phyloP scores from a whole-genome alignment of 1,140 invertebrate species.

The Listronotus oregonensis region DNA sequence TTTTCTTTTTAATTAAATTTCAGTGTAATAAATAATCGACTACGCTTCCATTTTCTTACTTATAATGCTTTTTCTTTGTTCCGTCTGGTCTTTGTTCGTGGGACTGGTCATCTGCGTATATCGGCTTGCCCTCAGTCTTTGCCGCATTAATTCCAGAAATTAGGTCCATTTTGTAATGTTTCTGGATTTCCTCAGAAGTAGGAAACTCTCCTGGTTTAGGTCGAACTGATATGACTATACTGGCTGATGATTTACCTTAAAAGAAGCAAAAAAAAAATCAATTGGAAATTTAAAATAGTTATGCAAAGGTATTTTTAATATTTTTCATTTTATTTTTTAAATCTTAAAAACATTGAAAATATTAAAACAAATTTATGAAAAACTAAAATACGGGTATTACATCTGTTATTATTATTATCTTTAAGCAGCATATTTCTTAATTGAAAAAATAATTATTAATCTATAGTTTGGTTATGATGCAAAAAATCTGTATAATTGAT shows the following conservation, averaged over 20 bases:
- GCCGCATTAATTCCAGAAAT: slow-evolving; percentile 44
- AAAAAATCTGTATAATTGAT: too few species aligned
- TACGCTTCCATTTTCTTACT: slow-evolving; percentile 36
- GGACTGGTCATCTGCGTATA: slow-evolving; percentile 65
- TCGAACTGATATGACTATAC: slow-evolving; percentile 74
- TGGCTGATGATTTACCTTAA: slow-evolving; percentile 66
- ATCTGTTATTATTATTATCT: too few species aligned
- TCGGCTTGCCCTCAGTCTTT: slow-evolving; percentile 44
- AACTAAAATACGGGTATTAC: too few species aligned
- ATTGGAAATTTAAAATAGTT: neutral
- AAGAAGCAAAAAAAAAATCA: neutral
- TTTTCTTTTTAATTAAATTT: neutral
- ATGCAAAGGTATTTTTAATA: too few species aligned
- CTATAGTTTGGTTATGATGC: too few species aligned
- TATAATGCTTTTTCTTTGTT: slow-evolving; percentile 57
- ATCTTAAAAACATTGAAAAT: too few species aligned
- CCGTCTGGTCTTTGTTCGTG: slow-evolving; percentile 64
- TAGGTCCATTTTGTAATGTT: slow-evolving; percentile 53
- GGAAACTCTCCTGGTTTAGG: slow-evolving; percentile 76
- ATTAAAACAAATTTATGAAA: too few species aligned
- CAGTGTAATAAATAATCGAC: neutral
- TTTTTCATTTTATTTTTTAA: too few species aligned
- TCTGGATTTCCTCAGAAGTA: slow-evolving; percentile 75
- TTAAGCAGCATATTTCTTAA: too few species aligned
- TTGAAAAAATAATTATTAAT: too few species aligned